Base-by-base conservation (phyloP, 2,888 invertebrate genomes). In the Atethmia centrago region DNA sequence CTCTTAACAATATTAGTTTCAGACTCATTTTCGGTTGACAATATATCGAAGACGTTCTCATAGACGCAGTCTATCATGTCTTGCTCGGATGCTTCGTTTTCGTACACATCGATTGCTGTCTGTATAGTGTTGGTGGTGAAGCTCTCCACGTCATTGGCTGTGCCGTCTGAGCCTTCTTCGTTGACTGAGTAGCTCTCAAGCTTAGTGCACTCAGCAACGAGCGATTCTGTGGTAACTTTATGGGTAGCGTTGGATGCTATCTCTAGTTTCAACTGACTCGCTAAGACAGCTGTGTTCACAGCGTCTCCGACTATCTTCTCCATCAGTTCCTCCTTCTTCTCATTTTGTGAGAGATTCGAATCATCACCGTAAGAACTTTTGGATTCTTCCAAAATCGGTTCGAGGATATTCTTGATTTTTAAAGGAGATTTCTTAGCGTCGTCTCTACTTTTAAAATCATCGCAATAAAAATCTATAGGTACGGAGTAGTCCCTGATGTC, bases 401-500 rank as follows among this genome's bases (percentile, higher is more conserved):
- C 96, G 5, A 96, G 84, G 19, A 90, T 55, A 40, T 87, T 91
- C 89, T 14, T 88, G 40, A 78, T 58, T 87, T 94, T 95, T 21
- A 85, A 82, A 0, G 94, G 93, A 0, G 94, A 93, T 79, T 92
- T 93, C 53, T 88, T 93, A 0, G 88, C 91, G 3, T 92, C 90
- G 16, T 88, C 91, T 74, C 86, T 93, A 9, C 77, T 58, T 59
- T 82, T 85, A 75, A 93, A 95, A 81, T 96, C 96, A 3, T 95
- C 95, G 61, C 93, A 95, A 79, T 96, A 96, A 61, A 93, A 92
- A 68, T 95, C 91, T 9, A 96, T 95, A 19, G 96, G 96, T 3
- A 96, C 94, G 0, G 96, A 94, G 79, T 96, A 96, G 82, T 96
- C 96, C 69, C 96, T 92, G 36, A 96, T 96, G 74, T 96, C 96